Conservation (phyloP, 2,113 vertebrate genomes). For the Dromaius novaehollandiae region DNA sequence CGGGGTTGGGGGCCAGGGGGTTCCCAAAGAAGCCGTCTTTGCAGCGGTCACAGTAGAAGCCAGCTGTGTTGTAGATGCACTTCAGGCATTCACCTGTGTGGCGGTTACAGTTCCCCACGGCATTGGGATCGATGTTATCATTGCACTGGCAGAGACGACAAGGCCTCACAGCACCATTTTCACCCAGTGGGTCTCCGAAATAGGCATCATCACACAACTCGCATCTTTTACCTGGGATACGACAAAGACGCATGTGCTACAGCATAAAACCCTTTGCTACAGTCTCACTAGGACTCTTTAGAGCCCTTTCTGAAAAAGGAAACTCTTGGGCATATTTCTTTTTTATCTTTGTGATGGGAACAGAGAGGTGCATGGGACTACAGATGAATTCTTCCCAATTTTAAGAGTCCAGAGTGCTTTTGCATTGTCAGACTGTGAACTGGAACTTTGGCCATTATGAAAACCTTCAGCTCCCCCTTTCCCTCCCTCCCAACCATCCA, state of each 20-base stretch:
- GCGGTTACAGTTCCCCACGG: slow-evolving; percentile 87
- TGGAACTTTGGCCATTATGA: not conserved
- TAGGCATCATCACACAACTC: slow-evolving; percentile 96
- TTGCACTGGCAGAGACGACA: slow-evolving; percentile 92
- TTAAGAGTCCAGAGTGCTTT: not conserved
- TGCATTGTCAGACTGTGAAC: not conserved
- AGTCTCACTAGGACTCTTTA: not conserved
- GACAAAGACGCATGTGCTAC: fast-evolving
- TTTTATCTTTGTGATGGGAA: not conserved
- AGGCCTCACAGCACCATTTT: slow-evolving; percentile 72
- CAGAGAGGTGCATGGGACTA: fast-evolving
- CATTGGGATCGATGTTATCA: slow-evolving; percentile 91
- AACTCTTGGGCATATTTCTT: not conserved
- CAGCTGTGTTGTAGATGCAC: slow-evolving; percentile 89
- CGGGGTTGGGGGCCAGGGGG: slow-evolving; percentile 75
- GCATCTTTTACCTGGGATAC: slow-evolving; percentile 86
- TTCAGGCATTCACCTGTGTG: slow-evolving; percentile 89
- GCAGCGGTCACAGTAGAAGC: slow-evolving; percentile 90
- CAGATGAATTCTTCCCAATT: not conserved
- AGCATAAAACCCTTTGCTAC: not conserved
- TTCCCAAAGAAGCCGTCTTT: slow-evolving; percentile 88
- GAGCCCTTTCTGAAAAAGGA: not conserved
- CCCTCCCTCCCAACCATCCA: not conserved
- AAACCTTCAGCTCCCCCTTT: not conserved
- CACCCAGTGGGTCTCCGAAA: slow-evolving; percentile 91